phyloP scores from a whole-genome alignment of 2,797 vertebrate genomes.

The Trachurus trachurus region DNA sequence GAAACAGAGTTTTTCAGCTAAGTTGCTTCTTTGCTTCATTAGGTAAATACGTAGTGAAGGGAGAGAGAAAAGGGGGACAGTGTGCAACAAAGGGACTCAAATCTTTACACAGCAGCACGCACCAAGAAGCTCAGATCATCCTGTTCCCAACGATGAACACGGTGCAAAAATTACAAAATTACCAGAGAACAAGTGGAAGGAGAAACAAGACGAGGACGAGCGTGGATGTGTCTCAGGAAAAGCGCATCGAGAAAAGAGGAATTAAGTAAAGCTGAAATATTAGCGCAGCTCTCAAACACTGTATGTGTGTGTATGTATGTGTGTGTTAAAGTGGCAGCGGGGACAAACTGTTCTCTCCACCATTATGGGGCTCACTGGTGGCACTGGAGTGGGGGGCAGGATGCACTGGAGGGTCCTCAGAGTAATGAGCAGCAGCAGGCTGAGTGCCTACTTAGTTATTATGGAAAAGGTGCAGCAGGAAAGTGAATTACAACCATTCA shows the following conservation, averaged over 20 bases:
- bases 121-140: constrained; percentile 24
- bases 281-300: not conserved
- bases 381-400: constrained; percentile 58
- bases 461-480: constrained; percentile 66
- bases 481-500: constrained; percentile 68
- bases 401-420: constrained; percentile 75
- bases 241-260: constrained; percentile 17
- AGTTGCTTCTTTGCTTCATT: constrained; percentile 46
- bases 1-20: constrained; percentile 15
- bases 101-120: not conserved
- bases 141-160: constrained; percentile 20
- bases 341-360: constrained; percentile 64
- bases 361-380: constrained; percentile 61
- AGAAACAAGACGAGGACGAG: constrained; percentile 12
- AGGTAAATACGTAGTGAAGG: not conserved
- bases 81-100: constrained; percentile 15
- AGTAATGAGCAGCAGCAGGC: constrained; percentile 72
- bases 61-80: not conserved
- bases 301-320: not conserved
- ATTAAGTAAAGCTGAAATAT: constrained; percentile 59
- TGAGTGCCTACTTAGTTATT: constrained; percentile 75
- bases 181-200: constrained; percentile 1
- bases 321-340: constrained; percentile 37
- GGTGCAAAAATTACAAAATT: constrained; percentile 13
- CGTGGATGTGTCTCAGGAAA: not conserved